Base-by-base conservation (phyloP, 2,888 invertebrate genomes). In the Acanthosepion esculentum region DNA sequence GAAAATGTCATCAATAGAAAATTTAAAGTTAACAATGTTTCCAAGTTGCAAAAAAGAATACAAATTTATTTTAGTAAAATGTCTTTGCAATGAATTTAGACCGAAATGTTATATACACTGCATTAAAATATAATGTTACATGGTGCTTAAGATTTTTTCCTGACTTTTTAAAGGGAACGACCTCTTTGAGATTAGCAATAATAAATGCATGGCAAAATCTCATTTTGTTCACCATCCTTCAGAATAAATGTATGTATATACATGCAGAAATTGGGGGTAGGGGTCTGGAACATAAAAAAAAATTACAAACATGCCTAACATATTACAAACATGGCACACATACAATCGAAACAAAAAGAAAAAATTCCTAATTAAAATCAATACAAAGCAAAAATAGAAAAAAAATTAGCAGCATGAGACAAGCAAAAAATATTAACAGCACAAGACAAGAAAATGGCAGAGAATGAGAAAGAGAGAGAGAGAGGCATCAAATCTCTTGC, bases 211-310 rank as follows among this genome's bases (percentile, higher is more conserved):
- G 78, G 78, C n/a, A 78, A 78, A 78, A 78, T 78, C 12, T 78
- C n/a, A n/a, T 78, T 78, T 78, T 78, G 78, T 78, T 78, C 78
- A 78, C 78, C 78, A 78, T 78, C 78, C 78, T 78, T 78, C 78
- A 78, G n/a, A 12, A n/a, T n/a, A 78, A 78, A 78, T n/a, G 3
- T n/a, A 78, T 29, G 15, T 78, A n/a, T 15, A 78, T n/a, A 78
- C 78, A 78, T 78, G 78, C 78, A 78, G 78, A 78, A 78, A 78
- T 78, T 78, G 78, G 78, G 41, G 78, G 78, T 78, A 78, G 78
- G 78, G 26, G 26, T 64, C 26, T 15, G 15, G 15, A 53, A 55
- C 3, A 18, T 12, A n/a, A 78, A 78, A 10, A n/a, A 78, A n/a
- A n/a, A n/a, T 12, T 1, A 78, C n/a, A 12, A 78, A 18, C 29